phyloP scores from a whole-genome alignment of 1,140 invertebrate species.

The Samia ricini region DNA sequence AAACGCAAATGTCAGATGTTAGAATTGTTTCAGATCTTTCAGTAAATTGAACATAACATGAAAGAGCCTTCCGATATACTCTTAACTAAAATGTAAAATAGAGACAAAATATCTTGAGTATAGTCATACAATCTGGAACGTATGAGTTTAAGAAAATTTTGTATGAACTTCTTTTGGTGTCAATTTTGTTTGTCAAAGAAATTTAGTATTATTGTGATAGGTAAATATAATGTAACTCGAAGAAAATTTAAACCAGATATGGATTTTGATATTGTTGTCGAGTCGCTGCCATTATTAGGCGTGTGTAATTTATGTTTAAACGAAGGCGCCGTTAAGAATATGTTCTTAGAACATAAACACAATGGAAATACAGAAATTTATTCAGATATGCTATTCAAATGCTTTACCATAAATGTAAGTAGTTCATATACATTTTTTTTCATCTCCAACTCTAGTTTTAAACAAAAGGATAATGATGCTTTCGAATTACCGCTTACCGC shows the following conservation, averaged over 20 bases:
- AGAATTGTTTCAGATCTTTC: no score
- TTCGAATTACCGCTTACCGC: not conserved
- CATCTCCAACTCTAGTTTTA: not conserved
- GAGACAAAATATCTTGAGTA: not conserved
- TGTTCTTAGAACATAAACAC: constrained; percentile 44
- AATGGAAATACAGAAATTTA: constrained; percentile 43
- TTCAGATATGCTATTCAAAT: constrained; percentile 52
- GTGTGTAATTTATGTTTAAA: constrained; percentile 60
- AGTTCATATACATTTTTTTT: not conserved
- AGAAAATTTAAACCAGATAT: constrained; percentile 16
- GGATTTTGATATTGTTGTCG: constrained; percentile 56
- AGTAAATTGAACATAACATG: no score
- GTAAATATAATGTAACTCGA: not conserved
- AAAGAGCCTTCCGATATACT: not conserved
- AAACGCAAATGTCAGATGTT: no score
- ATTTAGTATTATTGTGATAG: not conserved
- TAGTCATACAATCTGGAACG: not conserved
- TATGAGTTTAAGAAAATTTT: not conserved
- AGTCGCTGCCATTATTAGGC: constrained; percentile 53
- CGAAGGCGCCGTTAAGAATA: constrained; percentile 60
- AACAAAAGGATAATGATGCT: not conserved
- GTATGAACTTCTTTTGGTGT: not conserved
- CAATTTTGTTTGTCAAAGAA: not conserved
- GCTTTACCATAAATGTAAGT: constrained; percentile 65
- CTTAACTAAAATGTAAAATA: not conserved